phyloP scores from a whole-genome alignment of 2,113 vertebrate species.

The Brachirus orientalis region DNA sequence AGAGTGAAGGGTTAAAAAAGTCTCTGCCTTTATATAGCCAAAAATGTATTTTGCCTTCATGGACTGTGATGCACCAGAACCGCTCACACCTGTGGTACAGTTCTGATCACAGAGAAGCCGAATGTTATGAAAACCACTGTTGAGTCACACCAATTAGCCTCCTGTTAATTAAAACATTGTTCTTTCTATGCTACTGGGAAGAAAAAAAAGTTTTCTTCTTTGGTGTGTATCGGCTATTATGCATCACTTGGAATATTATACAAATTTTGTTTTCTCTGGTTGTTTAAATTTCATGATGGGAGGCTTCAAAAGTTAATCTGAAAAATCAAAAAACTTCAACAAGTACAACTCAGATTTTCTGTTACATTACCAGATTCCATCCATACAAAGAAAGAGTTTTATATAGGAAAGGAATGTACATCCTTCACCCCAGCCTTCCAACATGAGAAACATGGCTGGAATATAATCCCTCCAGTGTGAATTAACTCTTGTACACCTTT shows the following conservation, averaged over 20 bases:
- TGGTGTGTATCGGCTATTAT: background rate
- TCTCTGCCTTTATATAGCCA: no score
- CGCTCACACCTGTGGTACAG: background rate
- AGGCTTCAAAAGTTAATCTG: background rate
- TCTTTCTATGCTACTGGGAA: background rate
- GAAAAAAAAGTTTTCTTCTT: background rate
- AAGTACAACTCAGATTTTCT: no score
- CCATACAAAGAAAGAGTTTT: no score
- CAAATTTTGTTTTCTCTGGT: background rate
- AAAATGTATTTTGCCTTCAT: background rate
- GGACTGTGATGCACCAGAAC: background rate
- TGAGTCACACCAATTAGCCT: conserved; percentile 3
- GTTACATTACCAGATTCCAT: no score
- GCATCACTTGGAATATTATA: background rate
- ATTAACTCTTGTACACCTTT: no score
- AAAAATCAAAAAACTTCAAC: background rate
- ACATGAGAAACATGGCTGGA: no score
- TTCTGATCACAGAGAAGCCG: background rate
- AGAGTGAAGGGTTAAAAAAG: background rate
- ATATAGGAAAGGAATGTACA: no score
- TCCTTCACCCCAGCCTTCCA: no score
- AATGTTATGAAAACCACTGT: conserved; percentile 3
- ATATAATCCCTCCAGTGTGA: no score
- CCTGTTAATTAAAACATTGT: background rate
- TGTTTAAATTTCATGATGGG: background rate